phyloP scores from a whole-genome alignment of 2,113 vertebrate species.

The Hippopotamus amphibius region DNA sequence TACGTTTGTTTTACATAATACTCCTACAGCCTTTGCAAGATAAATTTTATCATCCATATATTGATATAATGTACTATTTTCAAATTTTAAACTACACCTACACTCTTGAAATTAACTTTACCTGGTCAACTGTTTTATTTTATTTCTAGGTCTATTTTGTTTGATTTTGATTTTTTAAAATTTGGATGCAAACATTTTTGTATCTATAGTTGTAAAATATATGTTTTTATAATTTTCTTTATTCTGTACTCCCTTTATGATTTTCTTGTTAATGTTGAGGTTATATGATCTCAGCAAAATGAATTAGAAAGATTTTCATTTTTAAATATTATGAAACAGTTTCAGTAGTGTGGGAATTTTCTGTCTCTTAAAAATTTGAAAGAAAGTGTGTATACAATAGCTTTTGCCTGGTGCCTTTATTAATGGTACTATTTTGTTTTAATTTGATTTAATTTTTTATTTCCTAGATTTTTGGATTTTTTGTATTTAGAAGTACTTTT shows the following conservation, averaged over 20 bases:
- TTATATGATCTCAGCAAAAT: neutral
- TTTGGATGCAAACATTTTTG: neutral
- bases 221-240: neutral
- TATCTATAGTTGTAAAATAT: neutral
- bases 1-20: neutral
- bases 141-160: neutral
- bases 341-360: neutral
- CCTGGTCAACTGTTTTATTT: neutral
- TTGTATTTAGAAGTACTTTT: neutral
- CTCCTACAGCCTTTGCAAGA: neutral
- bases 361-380: neutral
- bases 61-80: neutral
- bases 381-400: neutral
- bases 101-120: neutral
- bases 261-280: neutral
- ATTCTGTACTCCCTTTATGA: neutral
- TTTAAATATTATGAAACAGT: neutral
- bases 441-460: conserved; percentile 2
- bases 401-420: neutral
- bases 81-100: neutral
- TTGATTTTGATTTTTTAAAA: neutral
- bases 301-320: neutral
- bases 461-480: neutral
- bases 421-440: neutral
- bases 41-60: neutral